A percentile compares a stretch with the other conserved stretches of the same genome.
Conservation (phyloP, 1,140 invertebrate genomes). For the Hirudo medicinalis region DNA sequence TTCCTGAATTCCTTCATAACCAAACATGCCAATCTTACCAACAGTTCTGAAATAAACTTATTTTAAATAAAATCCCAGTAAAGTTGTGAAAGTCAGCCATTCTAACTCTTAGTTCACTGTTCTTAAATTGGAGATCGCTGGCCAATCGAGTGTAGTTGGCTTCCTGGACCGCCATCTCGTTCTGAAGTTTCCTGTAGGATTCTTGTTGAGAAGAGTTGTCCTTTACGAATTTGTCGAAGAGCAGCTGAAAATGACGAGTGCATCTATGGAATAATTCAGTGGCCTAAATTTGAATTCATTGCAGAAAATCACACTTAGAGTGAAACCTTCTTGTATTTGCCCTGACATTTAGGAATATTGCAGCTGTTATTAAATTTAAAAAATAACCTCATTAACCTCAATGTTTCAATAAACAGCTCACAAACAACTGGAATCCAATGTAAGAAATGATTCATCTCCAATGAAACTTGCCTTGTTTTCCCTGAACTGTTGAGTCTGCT, state of each 20-base stretch:
- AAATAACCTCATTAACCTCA: neutral
- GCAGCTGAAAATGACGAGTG: conserved; percentile 26
- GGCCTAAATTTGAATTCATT: neutral
- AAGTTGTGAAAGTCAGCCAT: too few species aligned
- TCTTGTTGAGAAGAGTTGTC: conserved; percentile 36
- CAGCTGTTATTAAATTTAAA: too few species aligned
- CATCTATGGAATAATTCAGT: too few species aligned
- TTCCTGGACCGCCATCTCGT: conserved; percentile 11
- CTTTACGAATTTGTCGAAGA: conserved; percentile 36
- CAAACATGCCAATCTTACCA: too few species aligned
- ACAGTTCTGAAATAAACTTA: too few species aligned
- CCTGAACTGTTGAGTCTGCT: conserved; percentile 36
- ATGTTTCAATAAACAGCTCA: neutral
- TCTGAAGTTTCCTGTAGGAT: conserved; percentile 35
- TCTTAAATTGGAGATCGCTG: conserved; percentile 5
- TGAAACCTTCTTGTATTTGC: neutral
- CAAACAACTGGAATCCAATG: neutral
- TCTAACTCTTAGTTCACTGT: conserved; percentile 3
- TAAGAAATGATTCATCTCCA: too few species aligned
- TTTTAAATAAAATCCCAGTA: too few species aligned
- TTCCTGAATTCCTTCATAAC: too few species aligned
- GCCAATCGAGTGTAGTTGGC: conserved; percentile 2
- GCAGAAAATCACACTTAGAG: neutral
- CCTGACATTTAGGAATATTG: neutral
- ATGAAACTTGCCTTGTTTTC: conserved; percentile 35